These are phyloP conservation scores for Characodon lateralis DNA, from an alignment of 2,797 vertebrate genomes.

Conservation along the genomic window DNA sequence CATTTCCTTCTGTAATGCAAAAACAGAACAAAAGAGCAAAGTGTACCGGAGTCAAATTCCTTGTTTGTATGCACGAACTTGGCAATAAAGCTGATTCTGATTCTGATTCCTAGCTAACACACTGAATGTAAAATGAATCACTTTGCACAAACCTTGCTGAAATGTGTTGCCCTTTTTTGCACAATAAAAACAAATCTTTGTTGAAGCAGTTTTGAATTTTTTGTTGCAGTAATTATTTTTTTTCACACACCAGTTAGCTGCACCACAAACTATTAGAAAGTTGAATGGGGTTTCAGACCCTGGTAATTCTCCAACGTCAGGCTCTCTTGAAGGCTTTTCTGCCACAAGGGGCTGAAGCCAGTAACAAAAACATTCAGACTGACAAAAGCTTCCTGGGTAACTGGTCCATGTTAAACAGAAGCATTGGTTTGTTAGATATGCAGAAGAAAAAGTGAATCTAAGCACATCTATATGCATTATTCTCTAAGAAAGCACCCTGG, in stretches of 20 bases:
- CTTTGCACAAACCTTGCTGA: background rate
- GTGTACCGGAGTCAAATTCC: too few species aligned
- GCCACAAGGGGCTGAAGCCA: constrained; percentile 54
- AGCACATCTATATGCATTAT: background rate
- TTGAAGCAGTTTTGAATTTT: constrained; percentile 53
- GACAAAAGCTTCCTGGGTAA: constrained; percentile 58
- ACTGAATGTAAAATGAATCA: background rate
- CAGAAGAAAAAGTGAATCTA: background rate
- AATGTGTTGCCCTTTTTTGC: constrained; percentile 28
- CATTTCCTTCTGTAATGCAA: too few species aligned
- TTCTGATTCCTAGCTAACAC: background rate
- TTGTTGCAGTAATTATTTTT: constrained; percentile 45
- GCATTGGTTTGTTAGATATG: constrained; percentile 27
- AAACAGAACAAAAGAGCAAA: too few species aligned
- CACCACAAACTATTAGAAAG: constrained; percentile 50
- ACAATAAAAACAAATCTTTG: constrained; percentile 21
- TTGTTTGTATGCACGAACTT: too few species aligned
- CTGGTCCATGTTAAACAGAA: constrained; percentile 47
- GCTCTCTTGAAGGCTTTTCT: constrained; percentile 65
- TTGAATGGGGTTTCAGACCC: constrained; percentile 69
- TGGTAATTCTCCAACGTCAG: constrained; percentile 72
- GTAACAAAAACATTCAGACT: constrained; percentile 33
- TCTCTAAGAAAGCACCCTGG: background rate
- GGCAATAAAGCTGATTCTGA: too few species aligned
- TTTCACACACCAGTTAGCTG: constrained; percentile 48